Conservation (phyloP, 2,888 invertebrate genomes). For the Acanthococcus lagerstroemiae region DNA sequence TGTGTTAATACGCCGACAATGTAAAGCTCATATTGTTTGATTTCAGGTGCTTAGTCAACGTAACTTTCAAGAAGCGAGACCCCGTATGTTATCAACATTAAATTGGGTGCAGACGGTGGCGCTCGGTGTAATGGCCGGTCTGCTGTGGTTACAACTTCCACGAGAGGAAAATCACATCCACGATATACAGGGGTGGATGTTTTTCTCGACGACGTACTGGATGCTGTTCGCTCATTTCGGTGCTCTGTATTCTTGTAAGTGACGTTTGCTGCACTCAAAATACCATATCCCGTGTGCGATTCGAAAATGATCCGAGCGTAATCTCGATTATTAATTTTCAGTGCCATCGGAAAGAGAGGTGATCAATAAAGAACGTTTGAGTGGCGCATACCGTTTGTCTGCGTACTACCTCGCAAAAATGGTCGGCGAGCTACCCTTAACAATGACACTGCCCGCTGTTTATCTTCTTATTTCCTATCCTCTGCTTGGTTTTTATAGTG, state of each 20-base stretch:
- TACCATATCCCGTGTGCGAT: too few species aligned
- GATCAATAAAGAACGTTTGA: slow-evolving; percentile 65
- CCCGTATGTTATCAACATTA: slow-evolving; percentile 63
- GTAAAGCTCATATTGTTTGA: not conserved
- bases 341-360: slow-evolving; percentile 71
- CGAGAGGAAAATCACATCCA: slow-evolving; percentile 61
- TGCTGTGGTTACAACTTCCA: slow-evolving; percentile 69
- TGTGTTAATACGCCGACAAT: too few species aligned
- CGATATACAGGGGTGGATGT: slow-evolving; percentile 75
- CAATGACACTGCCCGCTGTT: slow-evolving; percentile 61
- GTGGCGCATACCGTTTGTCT: slow-evolving; percentile 66
- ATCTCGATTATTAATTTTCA: slow-evolving; percentile 41
- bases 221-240: slow-evolving; percentile 70
- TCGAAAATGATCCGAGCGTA: not conserved
- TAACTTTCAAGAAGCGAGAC: slow-evolving; percentile 64
- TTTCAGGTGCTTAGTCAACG: slow-evolving; percentile 56
- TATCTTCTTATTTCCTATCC: slow-evolving; percentile 68
- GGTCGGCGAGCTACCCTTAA: slow-evolving; percentile 66
- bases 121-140: slow-evolving; percentile 59
- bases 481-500: slow-evolving; percentile 57
- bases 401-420: slow-evolving; percentile 74
- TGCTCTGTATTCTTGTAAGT: slow-evolving; percentile 67
- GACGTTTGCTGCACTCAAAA: too few species aligned
- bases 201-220: slow-evolving; percentile 73
- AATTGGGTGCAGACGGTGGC: slow-evolving; percentile 68